phyloP scores from a whole-genome alignment of 2,888 invertebrate species.

The Drosophila suboccidentalis region DNA sequence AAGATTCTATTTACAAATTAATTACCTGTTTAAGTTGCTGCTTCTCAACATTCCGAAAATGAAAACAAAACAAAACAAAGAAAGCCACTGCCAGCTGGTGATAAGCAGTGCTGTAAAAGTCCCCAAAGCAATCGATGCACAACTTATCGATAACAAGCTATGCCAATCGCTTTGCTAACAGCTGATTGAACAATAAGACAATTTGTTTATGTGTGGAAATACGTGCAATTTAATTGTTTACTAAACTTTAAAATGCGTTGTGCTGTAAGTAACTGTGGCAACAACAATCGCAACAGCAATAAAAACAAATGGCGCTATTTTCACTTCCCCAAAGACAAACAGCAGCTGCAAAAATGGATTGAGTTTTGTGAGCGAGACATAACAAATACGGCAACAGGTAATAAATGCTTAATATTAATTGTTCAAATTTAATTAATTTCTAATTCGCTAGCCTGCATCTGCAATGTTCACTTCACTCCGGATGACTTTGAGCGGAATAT shows the following conservation, averaged over 20 bases:
- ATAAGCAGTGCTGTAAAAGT: slow-evolving; percentile 22
- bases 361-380: slow-evolving; percentile 54
- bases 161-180: slow-evolving; percentile 27
- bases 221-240: neutral
- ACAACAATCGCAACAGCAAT: slow-evolving; percentile 53
- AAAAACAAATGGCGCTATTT: slow-evolving; percentile 55
- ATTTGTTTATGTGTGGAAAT: slow-evolving; percentile 29
- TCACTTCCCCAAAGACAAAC: slow-evolving; percentile 57
- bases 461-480: slow-evolving; percentile 57
- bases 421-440: neutral
- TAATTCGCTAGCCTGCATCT: slow-evolving; percentile 52
- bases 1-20: slow-evolving; percentile 23
- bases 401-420: neutral
- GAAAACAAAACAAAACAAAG: slow-evolving; percentile 28
- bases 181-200: slow-evolving; percentile 26
- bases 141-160: slow-evolving; percentile 30
- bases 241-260: slow-evolving; percentile 52
- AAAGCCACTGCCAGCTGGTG: slow-evolving; percentile 28
- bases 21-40: slow-evolving; percentile 78
- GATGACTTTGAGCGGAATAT: slow-evolving; percentile 65
- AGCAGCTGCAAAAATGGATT: slow-evolving; percentile 54
- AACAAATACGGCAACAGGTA: slow-evolving; percentile 52
- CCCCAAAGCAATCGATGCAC: slow-evolving; percentile 5
- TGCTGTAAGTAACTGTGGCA: slow-evolving; percentile 62
- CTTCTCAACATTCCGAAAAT: slow-evolving; percentile 72